Conservation (phyloP, 35 echinoderm and acorn worm species). For the Acanthaster planci region DNA sequence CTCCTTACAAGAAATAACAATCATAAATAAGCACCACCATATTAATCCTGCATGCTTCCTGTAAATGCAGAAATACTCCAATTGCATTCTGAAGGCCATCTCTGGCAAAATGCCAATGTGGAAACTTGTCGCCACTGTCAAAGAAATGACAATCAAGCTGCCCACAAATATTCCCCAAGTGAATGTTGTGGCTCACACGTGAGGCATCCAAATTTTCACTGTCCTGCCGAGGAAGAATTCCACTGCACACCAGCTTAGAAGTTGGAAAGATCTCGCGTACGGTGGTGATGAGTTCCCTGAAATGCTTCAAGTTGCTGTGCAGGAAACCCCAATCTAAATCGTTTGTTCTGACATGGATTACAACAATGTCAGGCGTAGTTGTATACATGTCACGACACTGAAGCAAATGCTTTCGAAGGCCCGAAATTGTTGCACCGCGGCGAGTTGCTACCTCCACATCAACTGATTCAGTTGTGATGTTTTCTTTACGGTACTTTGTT, state of each 20-base stretch:
- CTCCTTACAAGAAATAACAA: no score
- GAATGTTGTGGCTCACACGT: no score
- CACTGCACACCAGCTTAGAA: no score
- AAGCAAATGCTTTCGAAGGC: not conserved
- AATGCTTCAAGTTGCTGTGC: not conserved
- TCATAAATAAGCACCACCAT: no score
- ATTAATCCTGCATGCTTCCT: no score
- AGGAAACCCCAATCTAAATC: not conserved
- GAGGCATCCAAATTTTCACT: no score
- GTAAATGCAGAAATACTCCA: no score
- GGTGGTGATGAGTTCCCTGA: not conserved
- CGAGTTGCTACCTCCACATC: not conserved
- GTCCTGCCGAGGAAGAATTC: no score
- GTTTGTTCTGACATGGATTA: not conserved
- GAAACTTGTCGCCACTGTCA: not conserved
- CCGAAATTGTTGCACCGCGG: not conserved
- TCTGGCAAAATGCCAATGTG: not conserved
- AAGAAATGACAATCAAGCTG: not conserved
- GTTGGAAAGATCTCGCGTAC: not conserved
- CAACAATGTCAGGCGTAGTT: not conserved
- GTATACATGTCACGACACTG: not conserved
- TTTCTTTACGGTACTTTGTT: not conserved
- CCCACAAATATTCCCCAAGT: no score
- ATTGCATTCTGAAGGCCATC: slow-evolving; percentile 10
- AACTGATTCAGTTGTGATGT: not conserved